Conservation (phyloP, 1,140 invertebrate species). For the Sitophilus oryzae region DNA sequence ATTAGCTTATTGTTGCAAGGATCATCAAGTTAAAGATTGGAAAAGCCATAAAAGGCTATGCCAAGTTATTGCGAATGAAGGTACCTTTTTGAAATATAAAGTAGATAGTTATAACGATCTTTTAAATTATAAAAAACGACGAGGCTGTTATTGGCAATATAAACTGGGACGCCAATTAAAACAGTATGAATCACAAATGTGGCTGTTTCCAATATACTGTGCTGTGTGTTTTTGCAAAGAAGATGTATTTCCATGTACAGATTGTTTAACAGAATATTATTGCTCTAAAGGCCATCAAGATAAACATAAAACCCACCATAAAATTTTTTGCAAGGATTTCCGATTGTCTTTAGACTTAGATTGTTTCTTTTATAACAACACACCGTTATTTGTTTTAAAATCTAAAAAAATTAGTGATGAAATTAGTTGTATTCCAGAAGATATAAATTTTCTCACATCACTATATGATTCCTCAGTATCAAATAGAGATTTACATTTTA, state of each 20-base stretch:
- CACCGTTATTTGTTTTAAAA: background rate
- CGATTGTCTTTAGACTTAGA: constrained; percentile 29
- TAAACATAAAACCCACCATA: constrained; percentile 26
- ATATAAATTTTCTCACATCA: background rate
- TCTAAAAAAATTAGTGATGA: constrained; percentile 1
- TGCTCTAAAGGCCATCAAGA: constrained; percentile 35
- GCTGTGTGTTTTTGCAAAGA: constrained; percentile 31
- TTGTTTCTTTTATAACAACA: constrained; percentile 10
- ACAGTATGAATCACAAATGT: constrained; percentile 32
- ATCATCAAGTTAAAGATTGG: constrained; percentile 65
- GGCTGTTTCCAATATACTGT: constrained; percentile 40
- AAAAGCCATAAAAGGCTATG: constrained; percentile 56
- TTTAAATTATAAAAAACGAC: constrained; percentile 15
- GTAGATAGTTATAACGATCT: constrained; percentile 20
- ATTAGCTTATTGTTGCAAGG: constrained; percentile 54
- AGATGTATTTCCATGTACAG: constrained; percentile 28
- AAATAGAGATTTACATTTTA: constrained; percentile 2
- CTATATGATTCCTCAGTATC: background rate
- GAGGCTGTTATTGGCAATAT: constrained; percentile 13
- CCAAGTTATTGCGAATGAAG: constrained; percentile 44
- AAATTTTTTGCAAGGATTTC: constrained; percentile 32
- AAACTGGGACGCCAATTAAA: constrained; percentile 23
- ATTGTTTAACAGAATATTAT: constrained; percentile 37
- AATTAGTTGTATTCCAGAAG: constrained; percentile 1
- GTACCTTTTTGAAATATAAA: constrained; percentile 11